A percentile compares a stretch with the other conserved stretches of the same genome.
phyloP scores from a whole-genome alignment of 1,140 invertebrate species.

The Megalonaias nervosa region DNA sequence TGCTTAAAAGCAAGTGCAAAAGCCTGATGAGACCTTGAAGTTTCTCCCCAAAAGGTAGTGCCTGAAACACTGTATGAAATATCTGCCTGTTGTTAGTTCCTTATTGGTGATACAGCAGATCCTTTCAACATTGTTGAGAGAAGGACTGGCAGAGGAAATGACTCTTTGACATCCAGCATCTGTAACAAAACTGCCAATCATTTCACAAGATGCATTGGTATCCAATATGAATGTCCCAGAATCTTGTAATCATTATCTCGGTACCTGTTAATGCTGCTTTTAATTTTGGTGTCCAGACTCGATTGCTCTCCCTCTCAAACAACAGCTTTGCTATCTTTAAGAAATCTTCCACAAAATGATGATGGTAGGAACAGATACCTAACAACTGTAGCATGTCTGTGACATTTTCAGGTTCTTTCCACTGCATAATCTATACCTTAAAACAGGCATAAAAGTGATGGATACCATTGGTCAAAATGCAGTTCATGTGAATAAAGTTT shows the following conservation, averaged over 20 bases:
- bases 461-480: too few relatives aligned
- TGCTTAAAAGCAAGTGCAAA: not conserved
- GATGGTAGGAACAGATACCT: conserved; percentile 32
- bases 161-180: not conserved
- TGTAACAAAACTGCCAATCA: not conserved
- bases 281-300: conserved; percentile 23
- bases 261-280: conserved; percentile 29
- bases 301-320: conserved; percentile 4
- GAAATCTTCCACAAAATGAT: conserved; percentile 21
- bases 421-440: conserved; percentile 3
- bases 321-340: conserved; percentile 25
- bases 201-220: not conserved
- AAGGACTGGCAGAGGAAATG: not conserved
- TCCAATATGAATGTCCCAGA: not conserved
- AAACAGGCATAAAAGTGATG: too few relatives aligned
- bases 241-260: conserved; percentile 25
- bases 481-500: too few relatives aligned
- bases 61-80: not conserved
- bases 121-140: conserved; percentile 5
- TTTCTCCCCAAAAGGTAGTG: not conserved
- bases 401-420: conserved; percentile 26
- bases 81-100: not conserved
- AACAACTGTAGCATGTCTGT: conserved; percentile 35
- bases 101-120: not conserved
- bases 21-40: not conserved